These are phyloP conservation scores for Kuschelorhynchus macadamiae DNA, from an alignment of 2,888 invertebrate species.

Conservation along the genomic window DNA sequence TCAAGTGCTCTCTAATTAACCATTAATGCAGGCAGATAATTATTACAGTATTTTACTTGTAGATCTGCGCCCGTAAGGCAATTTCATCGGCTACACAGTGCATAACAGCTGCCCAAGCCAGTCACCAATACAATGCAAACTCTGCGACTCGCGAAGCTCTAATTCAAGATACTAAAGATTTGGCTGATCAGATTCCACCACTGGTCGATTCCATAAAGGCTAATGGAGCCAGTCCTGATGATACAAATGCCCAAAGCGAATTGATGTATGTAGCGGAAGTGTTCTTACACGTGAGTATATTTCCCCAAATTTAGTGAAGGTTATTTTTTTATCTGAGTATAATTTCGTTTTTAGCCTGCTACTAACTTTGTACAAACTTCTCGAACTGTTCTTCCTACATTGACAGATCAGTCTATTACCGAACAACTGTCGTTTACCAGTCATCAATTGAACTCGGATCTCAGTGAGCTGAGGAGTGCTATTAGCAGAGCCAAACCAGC, in stretches of 20 bases:
- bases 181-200: conserved; percentile 85
- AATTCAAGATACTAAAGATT: conserved; percentile 79
- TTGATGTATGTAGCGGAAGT: conserved; percentile 88
- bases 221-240: conserved; percentile 78
- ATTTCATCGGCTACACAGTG: conserved; percentile 93
- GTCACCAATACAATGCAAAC: conserved; percentile 82
- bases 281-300: conserved; percentile 78
- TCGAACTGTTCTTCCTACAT: conserved; percentile 86
- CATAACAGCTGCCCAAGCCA: conserved; percentile 89
- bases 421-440: conserved; percentile 81
- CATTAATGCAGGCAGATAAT: too few relatives aligned
- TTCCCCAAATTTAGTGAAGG: neutral
- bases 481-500: conserved; percentile 67
- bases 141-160: conserved; percentile 79
- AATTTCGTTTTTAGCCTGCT: conserved; percentile 71
- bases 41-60: conserved; percentile 48
- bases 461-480: conserved; percentile 65
- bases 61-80: conserved; percentile 85
- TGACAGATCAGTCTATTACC: conserved; percentile 82
- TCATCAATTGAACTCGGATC: conserved; percentile 76
- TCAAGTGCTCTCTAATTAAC: too few relatives aligned
- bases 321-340: conserved; percentile 10
- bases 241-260: conserved; percentile 82
- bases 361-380: conserved; percentile 83
- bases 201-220: conserved; percentile 85